phyloP scores from a whole-genome alignment of 2,113 vertebrate genomes.

The Crypturellus undulatus region DNA sequence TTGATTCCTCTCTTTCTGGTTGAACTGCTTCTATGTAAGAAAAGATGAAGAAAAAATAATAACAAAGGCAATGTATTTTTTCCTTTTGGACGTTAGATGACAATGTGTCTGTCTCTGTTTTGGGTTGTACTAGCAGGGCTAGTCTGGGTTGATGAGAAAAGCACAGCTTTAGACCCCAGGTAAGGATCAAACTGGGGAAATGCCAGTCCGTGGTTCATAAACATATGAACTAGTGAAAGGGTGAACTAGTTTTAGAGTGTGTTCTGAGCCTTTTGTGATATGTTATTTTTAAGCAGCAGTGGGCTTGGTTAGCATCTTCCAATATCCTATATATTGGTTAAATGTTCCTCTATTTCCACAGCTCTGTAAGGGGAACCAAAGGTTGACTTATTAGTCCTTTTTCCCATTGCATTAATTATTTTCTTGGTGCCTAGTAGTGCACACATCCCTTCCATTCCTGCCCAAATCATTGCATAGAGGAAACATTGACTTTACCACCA shows the following conservation, averaged over 20 bases:
- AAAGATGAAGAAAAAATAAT: background rate
- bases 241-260: background rate
- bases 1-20: background rate
- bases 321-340: background rate
- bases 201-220: background rate
- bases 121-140: background rate
- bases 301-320: background rate
- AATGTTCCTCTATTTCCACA: background rate
- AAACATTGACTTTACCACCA: rapidly evolving
- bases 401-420: background rate
- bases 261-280: background rate
- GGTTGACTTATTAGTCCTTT: background rate
- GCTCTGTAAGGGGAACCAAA: background rate
- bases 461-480: background rate
- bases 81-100: background rate
- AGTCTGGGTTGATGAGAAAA: background rate
- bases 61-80: background rate
- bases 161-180: background rate
- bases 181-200: background rate
- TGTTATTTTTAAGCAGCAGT: background rate
- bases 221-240: rapidly evolving
- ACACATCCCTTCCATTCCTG: background rate
- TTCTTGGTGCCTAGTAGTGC: rapidly evolving
- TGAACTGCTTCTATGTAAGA: background rate
- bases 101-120: background rate